These are phyloP conservation scores for Nomada fabriciana DNA, from an alignment of 2,888 invertebrate species.

Conservation along the genomic window DNA sequence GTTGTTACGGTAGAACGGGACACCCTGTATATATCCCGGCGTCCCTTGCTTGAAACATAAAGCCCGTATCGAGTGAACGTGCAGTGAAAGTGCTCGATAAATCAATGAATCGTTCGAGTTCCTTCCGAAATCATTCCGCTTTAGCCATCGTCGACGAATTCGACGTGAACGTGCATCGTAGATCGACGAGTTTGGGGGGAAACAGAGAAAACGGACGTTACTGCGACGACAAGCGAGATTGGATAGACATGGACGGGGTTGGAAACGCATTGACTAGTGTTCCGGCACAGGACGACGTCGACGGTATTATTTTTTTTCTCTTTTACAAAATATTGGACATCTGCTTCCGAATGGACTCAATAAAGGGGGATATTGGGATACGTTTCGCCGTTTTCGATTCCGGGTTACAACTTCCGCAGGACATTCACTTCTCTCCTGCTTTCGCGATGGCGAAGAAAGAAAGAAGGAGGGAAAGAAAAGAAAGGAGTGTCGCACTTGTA, in stretches of 20 bases:
- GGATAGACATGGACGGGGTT: conserved; percentile 65
- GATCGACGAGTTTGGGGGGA: conserved; percentile 4
- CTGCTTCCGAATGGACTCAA: conserved; percentile 19
- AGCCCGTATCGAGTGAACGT: too few relatives aligned
- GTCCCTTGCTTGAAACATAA: too few relatives aligned
- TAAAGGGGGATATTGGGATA: conserved; percentile 1
- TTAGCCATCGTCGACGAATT: not conserved
- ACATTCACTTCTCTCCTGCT: conserved; percentile 12
- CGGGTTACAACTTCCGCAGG: conserved; percentile 21
- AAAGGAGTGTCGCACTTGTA: not conserved
- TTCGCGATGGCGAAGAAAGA: too few relatives aligned
- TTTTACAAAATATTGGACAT: conserved; percentile 10
- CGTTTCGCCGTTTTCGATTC: conserved; percentile 19
- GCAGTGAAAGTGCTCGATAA: too few relatives aligned
- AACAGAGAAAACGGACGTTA: conserved; percentile 48
- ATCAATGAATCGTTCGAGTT: too few relatives aligned
- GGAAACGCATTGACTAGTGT: conserved; percentile 46
- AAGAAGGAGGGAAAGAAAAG: not conserved
- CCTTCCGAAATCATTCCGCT: not conserved
- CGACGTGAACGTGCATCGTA: conserved; percentile 15
- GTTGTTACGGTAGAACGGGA: too few relatives aligned
- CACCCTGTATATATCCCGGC: too few relatives aligned
- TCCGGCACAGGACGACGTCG: conserved; percentile 21
- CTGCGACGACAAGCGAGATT: conserved; percentile 33
- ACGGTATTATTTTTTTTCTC: not conserved